phyloP scores from a whole-genome alignment of 2,888 invertebrate species.

The Stramonita haemastoma region DNA sequence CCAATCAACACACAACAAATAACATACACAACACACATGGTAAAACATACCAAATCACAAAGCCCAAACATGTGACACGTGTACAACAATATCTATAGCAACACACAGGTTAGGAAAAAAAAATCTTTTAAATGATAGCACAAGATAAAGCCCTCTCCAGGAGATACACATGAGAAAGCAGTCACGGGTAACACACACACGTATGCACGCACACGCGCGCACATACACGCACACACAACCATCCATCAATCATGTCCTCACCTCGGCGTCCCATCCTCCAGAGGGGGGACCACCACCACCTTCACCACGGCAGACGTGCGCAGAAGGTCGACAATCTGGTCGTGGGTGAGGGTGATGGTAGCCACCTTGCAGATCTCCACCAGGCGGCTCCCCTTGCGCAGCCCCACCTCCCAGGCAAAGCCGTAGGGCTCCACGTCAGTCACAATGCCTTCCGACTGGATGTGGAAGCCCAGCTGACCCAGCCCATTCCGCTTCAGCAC shows the following conservation, averaged over 20 bases:
- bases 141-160: too few relatives aligned
- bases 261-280: constrained; percentile 84
- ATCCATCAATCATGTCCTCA: constrained; percentile 37
- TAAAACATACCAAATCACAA: too few relatives aligned
- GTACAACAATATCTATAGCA: too few relatives aligned
- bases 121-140: too few relatives aligned
- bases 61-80: too few relatives aligned
- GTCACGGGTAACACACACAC: background rate
- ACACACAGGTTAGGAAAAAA: too few relatives aligned
- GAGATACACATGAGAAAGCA: background rate
- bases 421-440: constrained; percentile 89
- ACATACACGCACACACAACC: background rate
- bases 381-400: constrained; percentile 91
- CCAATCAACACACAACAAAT: too few relatives aligned
- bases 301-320: constrained; percentile 93
- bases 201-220: background rate
- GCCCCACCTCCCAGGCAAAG: constrained; percentile 84
- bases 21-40: too few relatives aligned
- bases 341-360: constrained; percentile 91
- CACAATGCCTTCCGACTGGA: constrained; percentile 94
- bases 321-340: constrained; percentile 93
- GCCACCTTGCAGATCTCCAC: constrained; percentile 95
- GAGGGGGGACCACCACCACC: constrained; percentile 88
- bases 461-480: constrained; percentile 88
- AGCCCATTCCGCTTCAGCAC: constrained; percentile 88